phyloP scores from a whole-genome alignment of 37 sponge, comb jelly and placozoan species.

The Theonella swinhoei region DNA sequence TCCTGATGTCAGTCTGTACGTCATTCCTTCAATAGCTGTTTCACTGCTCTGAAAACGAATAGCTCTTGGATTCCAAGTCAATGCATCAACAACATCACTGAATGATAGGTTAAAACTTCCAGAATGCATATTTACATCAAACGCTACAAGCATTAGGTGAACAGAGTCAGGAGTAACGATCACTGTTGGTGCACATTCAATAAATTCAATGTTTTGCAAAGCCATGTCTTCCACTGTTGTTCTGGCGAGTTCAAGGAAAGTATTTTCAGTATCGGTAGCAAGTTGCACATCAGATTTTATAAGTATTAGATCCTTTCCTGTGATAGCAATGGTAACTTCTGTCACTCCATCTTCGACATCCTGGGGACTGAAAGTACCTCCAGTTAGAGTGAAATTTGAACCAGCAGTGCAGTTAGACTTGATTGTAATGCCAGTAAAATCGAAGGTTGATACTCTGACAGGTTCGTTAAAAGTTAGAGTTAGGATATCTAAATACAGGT shows the following conservation, averaged over 20 bases:
- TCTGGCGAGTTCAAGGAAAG: slow-evolving; percentile 41
- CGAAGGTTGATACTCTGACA: slow-evolving; percentile 63
- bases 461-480: slow-evolving; percentile 88
- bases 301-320: slow-evolving; percentile 60
- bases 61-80: slow-evolving; percentile 76
- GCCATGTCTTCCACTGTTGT: slow-evolving; percentile 65
- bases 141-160: slow-evolving; percentile 57
- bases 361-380: slow-evolving; percentile 64
- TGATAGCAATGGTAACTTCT: slow-evolving; percentile 53
- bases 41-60: slow-evolving; percentile 62
- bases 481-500: slow-evolving; percentile 60
- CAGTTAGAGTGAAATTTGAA: slow-evolving; percentile 47
- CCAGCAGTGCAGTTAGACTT: slow-evolving; percentile 59
- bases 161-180: slow-evolving; percentile 53
- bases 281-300: slow-evolving; percentile 74
- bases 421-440: slow-evolving; percentile 66
- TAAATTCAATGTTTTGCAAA: slow-evolving; percentile 17
- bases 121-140: slow-evolving; percentile 85
- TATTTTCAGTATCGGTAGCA: slow-evolving; percentile 57
- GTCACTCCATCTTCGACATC: slow-evolving; percentile 42
- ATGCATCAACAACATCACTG: slow-evolving; percentile 81
- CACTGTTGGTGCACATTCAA: slow-evolving; percentile 52
- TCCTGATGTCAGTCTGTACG: slow-evolving; percentile 51
- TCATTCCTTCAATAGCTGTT: slow-evolving; percentile 22
- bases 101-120: slow-evolving; percentile 82